Evolutionary conservation across 2,113 vertebrate species (phyloP).

Genomic region (Aegithalos caudatus): DNA sequence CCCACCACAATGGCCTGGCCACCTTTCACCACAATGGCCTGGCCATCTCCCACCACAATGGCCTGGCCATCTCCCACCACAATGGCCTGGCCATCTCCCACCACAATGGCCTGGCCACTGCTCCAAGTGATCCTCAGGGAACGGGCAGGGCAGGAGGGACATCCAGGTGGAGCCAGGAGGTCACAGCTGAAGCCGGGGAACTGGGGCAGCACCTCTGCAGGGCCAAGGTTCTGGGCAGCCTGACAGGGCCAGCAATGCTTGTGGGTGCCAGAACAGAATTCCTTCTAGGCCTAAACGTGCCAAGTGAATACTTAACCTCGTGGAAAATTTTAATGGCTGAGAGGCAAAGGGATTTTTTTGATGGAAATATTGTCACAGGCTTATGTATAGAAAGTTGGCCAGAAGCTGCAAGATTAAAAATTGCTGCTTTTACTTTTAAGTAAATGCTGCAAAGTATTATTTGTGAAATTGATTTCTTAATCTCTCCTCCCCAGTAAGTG

Average conservation of each 20-base stretch:
- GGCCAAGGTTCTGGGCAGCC: rapidly evolving
- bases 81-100: too few species aligned
- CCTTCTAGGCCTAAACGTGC: background rate
- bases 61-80: too few species aligned
- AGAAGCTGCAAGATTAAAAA: background rate
- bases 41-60: too few species aligned
- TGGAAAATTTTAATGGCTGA: background rate
- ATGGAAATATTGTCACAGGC: background rate
- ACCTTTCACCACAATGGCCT: too few species aligned
- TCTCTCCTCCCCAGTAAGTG: background rate
- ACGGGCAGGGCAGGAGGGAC: background rate
- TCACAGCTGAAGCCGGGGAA: too few species aligned
- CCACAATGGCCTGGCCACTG: rapidly evolving
- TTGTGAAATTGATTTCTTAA: conserved; percentile 2
- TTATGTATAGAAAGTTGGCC: background rate
- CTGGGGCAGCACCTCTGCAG: background rate
- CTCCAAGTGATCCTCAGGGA: background rate
- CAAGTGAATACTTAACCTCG: background rate
- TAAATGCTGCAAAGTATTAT: background rate
- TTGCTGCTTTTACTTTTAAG: background rate
- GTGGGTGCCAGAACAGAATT: background rate
- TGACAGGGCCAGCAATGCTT: background rate
- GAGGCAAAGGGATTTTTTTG: background rate
- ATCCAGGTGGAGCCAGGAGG: background rate
- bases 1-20: too few species aligned